Percentiles rank a stretch among this genome's conserved stretches.
phyloP scores from a whole-genome alignment of 1,140 invertebrate genomes.

The Venturia canescens region DNA sequence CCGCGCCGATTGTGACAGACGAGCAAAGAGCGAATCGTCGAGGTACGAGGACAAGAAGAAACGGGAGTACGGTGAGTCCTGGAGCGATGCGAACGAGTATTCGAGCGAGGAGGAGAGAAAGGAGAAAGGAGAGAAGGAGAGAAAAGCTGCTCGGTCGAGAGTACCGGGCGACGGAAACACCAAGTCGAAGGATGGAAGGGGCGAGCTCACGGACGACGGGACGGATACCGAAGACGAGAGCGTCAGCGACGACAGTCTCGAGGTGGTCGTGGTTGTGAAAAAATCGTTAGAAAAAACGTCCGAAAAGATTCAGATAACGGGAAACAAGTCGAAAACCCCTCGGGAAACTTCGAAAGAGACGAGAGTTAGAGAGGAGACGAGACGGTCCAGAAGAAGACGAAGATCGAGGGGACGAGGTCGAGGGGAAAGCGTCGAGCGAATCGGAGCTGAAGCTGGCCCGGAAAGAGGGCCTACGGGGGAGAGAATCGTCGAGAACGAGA shows the following conservation, averaged over 20 bases:
- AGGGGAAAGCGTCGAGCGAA: conserved; percentile 33
- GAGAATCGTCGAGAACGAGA: conserved; percentile 11
- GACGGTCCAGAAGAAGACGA: conserved; percentile 47
- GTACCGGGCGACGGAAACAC: not conserved
- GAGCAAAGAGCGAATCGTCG: conserved; percentile 72
- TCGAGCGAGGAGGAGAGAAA: conserved; percentile 40
- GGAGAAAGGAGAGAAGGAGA: conserved; percentile 44
- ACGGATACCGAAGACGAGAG: conserved; percentile 17
- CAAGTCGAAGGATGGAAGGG: conserved; percentile 35
- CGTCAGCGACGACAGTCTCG: conserved; percentile 73
- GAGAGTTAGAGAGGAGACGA: conserved; percentile 55
- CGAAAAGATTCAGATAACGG: conserved; percentile 67
- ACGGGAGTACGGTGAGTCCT: conserved; percentile 63
- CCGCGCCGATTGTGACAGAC: too few relatives aligned
- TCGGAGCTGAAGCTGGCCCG: conserved; percentile 34
- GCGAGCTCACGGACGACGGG: conserved; percentile 30
- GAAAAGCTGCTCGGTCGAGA: conserved; percentile 39
- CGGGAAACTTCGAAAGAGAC: conserved; percentile 62
- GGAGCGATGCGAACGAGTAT: conserved; percentile 47
- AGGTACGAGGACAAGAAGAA: conserved; percentile 63
- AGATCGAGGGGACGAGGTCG: conserved; percentile 36
- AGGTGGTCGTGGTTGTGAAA: conserved; percentile 68
- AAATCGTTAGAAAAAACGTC: conserved; percentile 70
- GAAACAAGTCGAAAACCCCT: conserved; percentile 64
- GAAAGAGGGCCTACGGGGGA: not conserved